Evolutionary conservation across 2,797 vertebrate species (phyloP).

Genomic region (Coluber constrictor): DNA sequence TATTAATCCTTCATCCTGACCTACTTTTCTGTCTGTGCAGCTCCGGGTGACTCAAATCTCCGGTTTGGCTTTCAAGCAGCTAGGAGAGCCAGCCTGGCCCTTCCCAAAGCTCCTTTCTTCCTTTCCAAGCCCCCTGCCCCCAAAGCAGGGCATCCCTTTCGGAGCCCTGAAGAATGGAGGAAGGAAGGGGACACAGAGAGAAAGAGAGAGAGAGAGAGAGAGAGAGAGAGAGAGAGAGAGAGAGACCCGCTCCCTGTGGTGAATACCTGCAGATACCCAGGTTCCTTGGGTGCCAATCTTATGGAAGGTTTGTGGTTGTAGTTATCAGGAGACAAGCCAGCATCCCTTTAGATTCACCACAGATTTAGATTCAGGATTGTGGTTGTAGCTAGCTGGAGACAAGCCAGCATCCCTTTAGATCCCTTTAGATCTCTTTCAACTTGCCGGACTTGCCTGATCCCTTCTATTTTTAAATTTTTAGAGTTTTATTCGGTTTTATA

Average conservation of each 20-base stretch:
- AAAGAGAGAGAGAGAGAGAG: too few species aligned
- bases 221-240: too few species aligned
- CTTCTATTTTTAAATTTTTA: too few species aligned
- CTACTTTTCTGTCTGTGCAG: not conserved
- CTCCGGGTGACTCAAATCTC: slow-evolving; percentile 10
- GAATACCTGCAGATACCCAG: not conserved
- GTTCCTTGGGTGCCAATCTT: not conserved
- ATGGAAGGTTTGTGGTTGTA: not conserved
- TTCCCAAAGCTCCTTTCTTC: not conserved
- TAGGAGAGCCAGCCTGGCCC: accelerated
- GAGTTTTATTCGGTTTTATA: too few species aligned
- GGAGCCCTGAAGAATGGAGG: not conserved
- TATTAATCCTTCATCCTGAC: slow-evolving; percentile 23
- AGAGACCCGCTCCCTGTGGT: not conserved
- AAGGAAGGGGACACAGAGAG: not conserved
- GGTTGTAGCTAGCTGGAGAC: too few species aligned
- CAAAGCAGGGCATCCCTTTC: not conserved
- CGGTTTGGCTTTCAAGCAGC: not conserved
- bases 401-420: too few species aligned
- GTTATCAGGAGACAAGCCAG: not conserved
- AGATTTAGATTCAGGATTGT: too few species aligned
- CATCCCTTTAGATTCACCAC: not conserved
- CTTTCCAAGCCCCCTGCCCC: not conserved
- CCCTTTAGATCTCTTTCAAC: too few species aligned
- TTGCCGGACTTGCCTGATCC: too few species aligned